Conservation (phyloP, 2,888 invertebrate species). For the Volucella zonaria region DNA sequence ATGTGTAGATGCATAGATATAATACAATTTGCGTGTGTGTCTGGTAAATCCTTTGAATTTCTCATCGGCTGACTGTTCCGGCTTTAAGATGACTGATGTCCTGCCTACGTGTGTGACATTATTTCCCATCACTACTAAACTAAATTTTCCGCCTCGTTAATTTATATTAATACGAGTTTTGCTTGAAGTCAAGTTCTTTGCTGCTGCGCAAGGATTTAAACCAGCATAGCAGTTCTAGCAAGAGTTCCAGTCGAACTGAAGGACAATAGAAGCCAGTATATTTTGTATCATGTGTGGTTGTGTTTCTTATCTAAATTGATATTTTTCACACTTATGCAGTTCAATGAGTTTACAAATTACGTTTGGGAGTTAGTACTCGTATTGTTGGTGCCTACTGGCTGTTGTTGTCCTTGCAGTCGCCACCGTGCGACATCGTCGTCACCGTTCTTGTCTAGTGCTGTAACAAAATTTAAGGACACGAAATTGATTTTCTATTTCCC, state of each 20-base stretch:
- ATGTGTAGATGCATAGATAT: no score
- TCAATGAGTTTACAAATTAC: slow-evolving; percentile 83
- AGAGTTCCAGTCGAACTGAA: no score
- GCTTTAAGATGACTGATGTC: slow-evolving; percentile 73
- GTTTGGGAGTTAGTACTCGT: slow-evolving; percentile 80
- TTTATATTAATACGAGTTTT: slow-evolving; percentile 82
- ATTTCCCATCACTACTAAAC: slow-evolving; percentile 80
- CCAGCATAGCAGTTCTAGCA: slow-evolving; percentile 1
- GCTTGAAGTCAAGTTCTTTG: slow-evolving; percentile 72
- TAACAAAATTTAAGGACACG: slow-evolving; percentile 68
- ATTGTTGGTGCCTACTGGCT: slow-evolving; percentile 71
- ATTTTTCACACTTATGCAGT: slow-evolving; percentile 83
- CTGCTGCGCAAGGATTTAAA: slow-evolving; percentile 54
- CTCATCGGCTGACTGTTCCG: slow-evolving; percentile 40
- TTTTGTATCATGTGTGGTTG: slow-evolving; percentile 41
- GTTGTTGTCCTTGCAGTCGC: background rate
- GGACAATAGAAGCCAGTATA: background rate
- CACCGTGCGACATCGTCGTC: slow-evolving; percentile 52
- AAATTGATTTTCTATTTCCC: slow-evolving; percentile 74
- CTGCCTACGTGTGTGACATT: slow-evolving; percentile 81
- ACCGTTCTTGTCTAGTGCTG: slow-evolving; percentile 61
- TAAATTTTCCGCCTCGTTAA: slow-evolving; percentile 83
- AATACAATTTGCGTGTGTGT: slow-evolving; percentile 13
- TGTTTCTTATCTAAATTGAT: slow-evolving; percentile 82
- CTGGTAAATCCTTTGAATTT: slow-evolving; percentile 55